phyloP scores from a whole-genome alignment of 2,888 invertebrate genomes.

The Leptinotarsa peninsularis region DNA sequence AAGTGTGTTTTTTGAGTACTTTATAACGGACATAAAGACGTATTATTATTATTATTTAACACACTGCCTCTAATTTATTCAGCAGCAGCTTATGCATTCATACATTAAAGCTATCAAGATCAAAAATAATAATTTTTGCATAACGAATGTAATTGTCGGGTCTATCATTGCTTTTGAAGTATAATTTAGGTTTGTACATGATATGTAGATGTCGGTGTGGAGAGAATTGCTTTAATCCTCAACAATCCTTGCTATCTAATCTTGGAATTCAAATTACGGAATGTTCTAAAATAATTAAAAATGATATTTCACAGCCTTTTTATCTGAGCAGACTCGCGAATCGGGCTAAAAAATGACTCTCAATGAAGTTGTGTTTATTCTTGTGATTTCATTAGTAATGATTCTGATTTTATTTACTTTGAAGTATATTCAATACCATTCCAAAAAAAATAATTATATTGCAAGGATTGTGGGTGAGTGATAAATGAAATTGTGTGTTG shows the following conservation, averaged over 20 bases:
- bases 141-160: too few species aligned
- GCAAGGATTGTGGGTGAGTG: slow-evolving; percentile 21
- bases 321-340: not conserved
- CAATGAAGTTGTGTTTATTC: slow-evolving; percentile 34
- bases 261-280: not conserved
- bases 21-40: too few species aligned
- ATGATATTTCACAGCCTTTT: too few species aligned
- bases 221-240: not conserved
- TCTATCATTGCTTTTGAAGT: too few species aligned
- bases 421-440: slow-evolving; percentile 38
- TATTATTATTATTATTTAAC: too few species aligned
- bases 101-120: too few species aligned
- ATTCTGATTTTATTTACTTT: slow-evolving; percentile 35
- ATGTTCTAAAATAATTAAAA: not conserved
- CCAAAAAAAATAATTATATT: slow-evolving; percentile 19
- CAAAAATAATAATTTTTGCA: too few species aligned
- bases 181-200: too few species aligned
- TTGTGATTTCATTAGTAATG: slow-evolving; percentile 36
- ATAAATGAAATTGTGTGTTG: not conserved
- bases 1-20: too few species aligned
- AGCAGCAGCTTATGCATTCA: too few species aligned
- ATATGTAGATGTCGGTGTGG: not conserved
- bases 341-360: slow-evolving; percentile 1
- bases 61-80: too few species aligned
- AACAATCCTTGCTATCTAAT: not conserved